phyloP scores from a whole-genome alignment of 2,113 vertebrate genomes.

The Orientallactaga bullata region DNA sequence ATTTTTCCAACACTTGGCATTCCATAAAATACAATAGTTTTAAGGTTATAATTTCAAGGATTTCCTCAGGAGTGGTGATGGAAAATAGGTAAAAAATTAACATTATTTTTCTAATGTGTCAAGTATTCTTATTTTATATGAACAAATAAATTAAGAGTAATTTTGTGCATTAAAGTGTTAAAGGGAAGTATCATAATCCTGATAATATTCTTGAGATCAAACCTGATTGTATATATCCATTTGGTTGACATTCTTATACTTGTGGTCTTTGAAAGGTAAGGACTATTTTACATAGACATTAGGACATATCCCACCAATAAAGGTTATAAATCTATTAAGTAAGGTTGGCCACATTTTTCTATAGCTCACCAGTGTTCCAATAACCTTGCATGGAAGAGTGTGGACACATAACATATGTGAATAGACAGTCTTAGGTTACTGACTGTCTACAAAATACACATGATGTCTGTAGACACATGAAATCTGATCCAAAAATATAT shows the following conservation, averaged over 20 bases:
- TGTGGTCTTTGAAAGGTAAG: background rate
- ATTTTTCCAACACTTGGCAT: background rate
- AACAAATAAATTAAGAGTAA: background rate
- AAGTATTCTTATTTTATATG: constrained; percentile 5
- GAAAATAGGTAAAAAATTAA: background rate
- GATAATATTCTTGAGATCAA: background rate
- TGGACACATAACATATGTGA: background rate
- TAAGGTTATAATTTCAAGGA: background rate
- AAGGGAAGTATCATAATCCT: background rate
- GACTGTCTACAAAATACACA: background rate
- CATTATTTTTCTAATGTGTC: background rate
- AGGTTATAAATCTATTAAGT: background rate
- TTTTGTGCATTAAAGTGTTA: background rate
- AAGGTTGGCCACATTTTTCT: background rate
- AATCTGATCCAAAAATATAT: background rate
- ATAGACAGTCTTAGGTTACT: background rate
- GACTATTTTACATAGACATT: background rate
- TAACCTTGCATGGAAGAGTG: background rate
- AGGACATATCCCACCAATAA: background rate
- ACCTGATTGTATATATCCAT: accelerated
- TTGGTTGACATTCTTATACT: background rate
- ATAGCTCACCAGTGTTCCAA: background rate
- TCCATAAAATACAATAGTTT: background rate
- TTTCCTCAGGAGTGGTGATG: background rate
- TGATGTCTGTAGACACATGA: background rate